Evolutionary conservation across 2,113 vertebrate genomes (phyloP).

Genomic region (Rhabdornis inornatus): DNA sequence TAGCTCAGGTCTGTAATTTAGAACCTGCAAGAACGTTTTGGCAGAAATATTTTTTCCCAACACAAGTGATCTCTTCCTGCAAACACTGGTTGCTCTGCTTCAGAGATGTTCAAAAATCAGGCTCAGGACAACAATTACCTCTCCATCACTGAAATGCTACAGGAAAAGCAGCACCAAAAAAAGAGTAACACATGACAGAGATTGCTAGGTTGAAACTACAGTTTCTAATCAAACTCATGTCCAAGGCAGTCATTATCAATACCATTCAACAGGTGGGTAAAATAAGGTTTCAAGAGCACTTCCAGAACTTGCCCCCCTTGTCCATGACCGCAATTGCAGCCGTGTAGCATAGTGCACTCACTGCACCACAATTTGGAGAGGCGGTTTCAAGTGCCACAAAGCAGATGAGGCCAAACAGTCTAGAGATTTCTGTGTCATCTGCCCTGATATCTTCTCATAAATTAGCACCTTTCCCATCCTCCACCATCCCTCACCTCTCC

Average conservation of each 20-base stretch:
- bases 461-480: not conserved
- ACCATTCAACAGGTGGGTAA: not conserved
- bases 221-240: not conserved
- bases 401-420: not conserved
- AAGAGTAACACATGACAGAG: not conserved
- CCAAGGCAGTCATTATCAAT: not conserved
- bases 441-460: not conserved
- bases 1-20: not conserved
- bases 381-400: not conserved
- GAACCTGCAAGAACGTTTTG: not conserved
- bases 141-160: not conserved
- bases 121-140: not conserved
- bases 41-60: not conserved
- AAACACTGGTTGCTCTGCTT: not conserved
- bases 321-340: not conserved
- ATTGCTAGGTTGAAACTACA: not conserved
- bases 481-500: not conserved
- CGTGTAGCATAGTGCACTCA: not conserved
- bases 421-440: not conserved
- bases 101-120: not conserved
- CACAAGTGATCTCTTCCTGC: not conserved
- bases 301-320: fast-evolving
- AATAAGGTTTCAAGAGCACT: not conserved
- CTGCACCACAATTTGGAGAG: fast-evolving
- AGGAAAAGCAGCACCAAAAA: not conserved